A percentile compares a stretch with the other conserved stretches of the same genome.
phyloP scores from a whole-genome alignment of 2,888 invertebrate species.

The Agrochola circellaris region DNA sequence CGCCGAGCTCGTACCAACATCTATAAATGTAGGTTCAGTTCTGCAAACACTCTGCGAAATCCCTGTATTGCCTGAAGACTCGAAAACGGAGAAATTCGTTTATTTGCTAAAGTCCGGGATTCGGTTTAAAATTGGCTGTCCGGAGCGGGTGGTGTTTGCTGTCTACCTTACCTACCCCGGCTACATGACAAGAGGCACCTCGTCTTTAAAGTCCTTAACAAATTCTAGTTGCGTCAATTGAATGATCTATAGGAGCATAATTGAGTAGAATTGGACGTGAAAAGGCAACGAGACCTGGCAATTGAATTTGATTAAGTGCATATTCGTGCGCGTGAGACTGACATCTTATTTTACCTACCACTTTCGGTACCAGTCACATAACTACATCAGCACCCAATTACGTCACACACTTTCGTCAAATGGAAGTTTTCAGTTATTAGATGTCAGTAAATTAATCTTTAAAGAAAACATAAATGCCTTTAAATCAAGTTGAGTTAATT shows the following conservation, averaged over 20 bases:
- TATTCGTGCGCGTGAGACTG: conserved; percentile 31
- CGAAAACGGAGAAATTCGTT: conserved; percentile 1
- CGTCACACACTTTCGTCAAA: not conserved
- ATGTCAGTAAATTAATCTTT: not conserved
- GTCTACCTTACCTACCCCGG: not conserved
- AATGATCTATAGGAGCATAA: conserved; percentile 28
- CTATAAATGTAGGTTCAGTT: not conserved
- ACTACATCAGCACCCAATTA: not conserved
- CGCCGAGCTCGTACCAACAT: not conserved
- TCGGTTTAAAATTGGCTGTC: conserved; percentile 24
- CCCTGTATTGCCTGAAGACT: conserved; percentile 8
- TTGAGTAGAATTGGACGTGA: conserved; percentile 47
- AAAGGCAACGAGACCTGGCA: conserved; percentile 43
- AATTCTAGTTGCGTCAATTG: conserved; percentile 38
- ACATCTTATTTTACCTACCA: conserved; percentile 11
- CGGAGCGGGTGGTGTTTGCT: not conserved
- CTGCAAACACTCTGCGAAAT: conserved; percentile 23
- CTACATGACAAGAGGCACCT: not conserved
- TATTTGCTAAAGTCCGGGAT: not conserved
- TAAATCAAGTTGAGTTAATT: not conserved
- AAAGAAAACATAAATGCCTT: not conserved
- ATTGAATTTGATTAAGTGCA: conserved; percentile 46
- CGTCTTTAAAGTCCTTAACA: not conserved
- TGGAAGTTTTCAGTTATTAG: not conserved
- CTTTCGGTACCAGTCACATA: too few relatives aligned